These are phyloP conservation scores for Hormaphis cornu DNA, from an alignment of 1,140 invertebrate species.

Conservation along the genomic window DNA sequence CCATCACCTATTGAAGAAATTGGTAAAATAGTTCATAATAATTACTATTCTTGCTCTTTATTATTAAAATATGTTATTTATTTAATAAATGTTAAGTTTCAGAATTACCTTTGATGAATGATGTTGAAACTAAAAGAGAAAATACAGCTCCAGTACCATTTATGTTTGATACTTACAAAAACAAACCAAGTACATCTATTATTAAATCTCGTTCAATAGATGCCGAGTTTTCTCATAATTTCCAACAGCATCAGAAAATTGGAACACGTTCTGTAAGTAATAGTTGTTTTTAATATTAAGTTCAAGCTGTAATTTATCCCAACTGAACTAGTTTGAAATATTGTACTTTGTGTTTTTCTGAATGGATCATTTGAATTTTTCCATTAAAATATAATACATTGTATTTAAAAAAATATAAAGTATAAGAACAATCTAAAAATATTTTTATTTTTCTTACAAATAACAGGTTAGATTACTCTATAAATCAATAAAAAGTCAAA, in stretches of 20 bases:
- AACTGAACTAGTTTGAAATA: too few species aligned
- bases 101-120: background rate
- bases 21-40: background rate
- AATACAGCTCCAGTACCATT: background rate
- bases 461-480: too few species aligned
- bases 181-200: constrained; percentile 9
- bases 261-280: constrained; percentile 11
- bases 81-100: background rate
- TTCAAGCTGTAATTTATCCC: too few species aligned
- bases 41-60: background rate
- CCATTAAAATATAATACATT: too few species aligned
- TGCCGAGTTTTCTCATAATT: constrained; percentile 28
- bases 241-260: constrained; percentile 30
- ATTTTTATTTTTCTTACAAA: too few species aligned
- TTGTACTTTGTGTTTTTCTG: too few species aligned
- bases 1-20: constrained; percentile 67
- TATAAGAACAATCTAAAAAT: too few species aligned
- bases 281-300: background rate
- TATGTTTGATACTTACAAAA: constrained; percentile 3
- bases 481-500: too few species aligned
- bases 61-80: background rate
- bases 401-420: too few species aligned
- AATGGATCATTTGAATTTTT: too few species aligned
- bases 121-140: constrained; percentile 7
- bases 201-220: constrained; percentile 27